phyloP scores from a whole-genome alignment of 2,113 vertebrate genomes.

The Morone saxatilis region DNA sequence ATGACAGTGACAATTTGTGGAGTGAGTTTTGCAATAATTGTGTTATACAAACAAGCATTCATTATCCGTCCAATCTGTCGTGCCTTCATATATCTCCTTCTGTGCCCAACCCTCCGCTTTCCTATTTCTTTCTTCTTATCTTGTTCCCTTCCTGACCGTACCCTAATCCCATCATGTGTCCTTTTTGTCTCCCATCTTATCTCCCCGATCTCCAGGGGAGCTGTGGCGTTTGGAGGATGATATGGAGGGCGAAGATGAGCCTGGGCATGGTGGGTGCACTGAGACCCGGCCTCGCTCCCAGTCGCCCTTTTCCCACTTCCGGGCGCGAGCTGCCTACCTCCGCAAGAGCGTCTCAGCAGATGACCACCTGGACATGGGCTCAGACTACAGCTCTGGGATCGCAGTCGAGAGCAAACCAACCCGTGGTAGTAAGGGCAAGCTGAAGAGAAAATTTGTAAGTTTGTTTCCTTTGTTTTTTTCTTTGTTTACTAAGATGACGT shows the following conservation, averaged over 20 bases:
- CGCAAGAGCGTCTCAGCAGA: constrained; percentile 91
- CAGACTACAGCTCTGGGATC: constrained; percentile 70
- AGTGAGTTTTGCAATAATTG: constrained; percentile 48
- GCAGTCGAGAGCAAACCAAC: constrained; percentile 69
- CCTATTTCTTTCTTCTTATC: background rate
- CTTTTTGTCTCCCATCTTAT: background rate
- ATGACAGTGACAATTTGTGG: constrained; percentile 32
- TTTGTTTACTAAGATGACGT: background rate
- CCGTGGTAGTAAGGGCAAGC: constrained; percentile 84
- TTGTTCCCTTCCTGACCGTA: background rate
- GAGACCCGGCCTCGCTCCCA: constrained; percentile 80
- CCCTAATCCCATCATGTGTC: background rate
- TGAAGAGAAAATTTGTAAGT: constrained; percentile 94
- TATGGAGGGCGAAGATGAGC: constrained; percentile 76
- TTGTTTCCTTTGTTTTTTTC: background rate
- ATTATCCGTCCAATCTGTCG: constrained; percentile 22
- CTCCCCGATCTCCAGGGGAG: constrained; percentile 79
- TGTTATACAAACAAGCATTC: constrained; percentile 21
- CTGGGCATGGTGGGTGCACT: constrained; percentile 22
- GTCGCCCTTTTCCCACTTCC: constrained; percentile 87
- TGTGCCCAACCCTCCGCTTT: background rate
- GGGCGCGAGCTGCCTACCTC: constrained; percentile 88
- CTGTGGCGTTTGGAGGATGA: constrained; percentile 90
- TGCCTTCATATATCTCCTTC: constrained; percentile 9
- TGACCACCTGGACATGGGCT: constrained; percentile 87